Evolutionary conservation across 2,113 vertebrate species (phyloP).

Genomic region (Pampusana beccarii): DNA sequence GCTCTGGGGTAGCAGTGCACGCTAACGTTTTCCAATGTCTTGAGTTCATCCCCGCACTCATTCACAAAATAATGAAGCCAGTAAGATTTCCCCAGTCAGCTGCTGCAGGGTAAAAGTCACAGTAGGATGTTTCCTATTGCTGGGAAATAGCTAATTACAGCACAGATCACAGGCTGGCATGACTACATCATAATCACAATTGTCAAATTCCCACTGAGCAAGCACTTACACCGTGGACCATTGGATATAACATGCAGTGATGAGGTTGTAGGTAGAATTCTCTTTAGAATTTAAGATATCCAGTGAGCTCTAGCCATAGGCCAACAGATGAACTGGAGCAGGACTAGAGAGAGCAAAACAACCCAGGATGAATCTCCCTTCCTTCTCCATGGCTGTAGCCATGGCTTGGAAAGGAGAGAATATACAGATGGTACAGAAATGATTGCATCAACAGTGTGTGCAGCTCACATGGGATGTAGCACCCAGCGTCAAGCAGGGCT

Average conservation of each 20-base stretch:
- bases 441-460: rapidly evolving
- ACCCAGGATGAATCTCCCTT: neutral
- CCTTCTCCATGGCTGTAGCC: too few species aligned
- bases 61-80: neutral
- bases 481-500: neutral
- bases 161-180: neutral
- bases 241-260: neutral
- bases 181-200: neutral
- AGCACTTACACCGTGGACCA: neutral
- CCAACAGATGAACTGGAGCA: neutral
- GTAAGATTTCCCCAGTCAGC: neutral
- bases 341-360: neutral
- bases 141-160: neutral
- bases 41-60: neutral
- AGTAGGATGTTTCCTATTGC: neutral
- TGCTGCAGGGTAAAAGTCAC: neutral
- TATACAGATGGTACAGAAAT: neutral
- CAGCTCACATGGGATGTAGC: neutral
- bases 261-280: neutral
- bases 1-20: neutral
- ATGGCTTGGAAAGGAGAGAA: neutral
- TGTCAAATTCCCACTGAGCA: neutral
- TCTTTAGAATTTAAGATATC: neutral
- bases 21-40: neutral
- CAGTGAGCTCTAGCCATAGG: neutral